Conservation (phyloP, 2,113 vertebrate genomes). For the Dolichallabes microphthalmus region DNA sequence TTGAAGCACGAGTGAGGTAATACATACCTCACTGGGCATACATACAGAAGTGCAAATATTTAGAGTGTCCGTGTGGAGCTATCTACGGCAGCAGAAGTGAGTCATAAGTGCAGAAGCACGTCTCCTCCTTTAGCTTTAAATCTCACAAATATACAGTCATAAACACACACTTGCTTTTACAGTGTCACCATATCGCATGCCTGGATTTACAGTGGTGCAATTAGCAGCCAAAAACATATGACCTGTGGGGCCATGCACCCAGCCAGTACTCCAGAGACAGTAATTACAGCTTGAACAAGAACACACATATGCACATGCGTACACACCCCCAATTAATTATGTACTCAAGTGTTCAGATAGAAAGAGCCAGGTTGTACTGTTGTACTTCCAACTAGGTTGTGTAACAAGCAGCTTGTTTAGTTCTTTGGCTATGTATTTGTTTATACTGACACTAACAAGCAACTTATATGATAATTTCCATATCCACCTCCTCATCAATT, state of each 20-base stretch:
- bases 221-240: slow-evolving; percentile 27
- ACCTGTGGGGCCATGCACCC: slow-evolving; percentile 41
- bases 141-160: slow-evolving; percentile 12
- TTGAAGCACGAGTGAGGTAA: neutral
- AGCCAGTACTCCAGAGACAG: neutral
- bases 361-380: slow-evolving; percentile 13
- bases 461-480: slow-evolving; percentile 21
- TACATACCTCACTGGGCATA: too few relatives aligned
- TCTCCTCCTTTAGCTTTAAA: neutral
- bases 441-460: slow-evolving; percentile 34
- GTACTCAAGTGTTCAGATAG: slow-evolving; percentile 36
- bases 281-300: slow-evolving; percentile 34
- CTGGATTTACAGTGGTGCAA: slow-evolving; percentile 26
- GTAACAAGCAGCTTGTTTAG: slow-evolving; percentile 40
- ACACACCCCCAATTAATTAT: slow-evolving; percentile 52
- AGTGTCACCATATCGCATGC: slow-evolving; percentile 12
- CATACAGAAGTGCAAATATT: neutral
- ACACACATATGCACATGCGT: slow-evolving; percentile 24
- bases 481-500: neutral
- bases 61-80: neutral
- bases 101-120: neutral
- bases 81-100: neutral
- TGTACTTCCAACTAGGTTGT: slow-evolving; percentile 13
- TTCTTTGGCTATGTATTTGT: slow-evolving; percentile 35
- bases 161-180: slow-evolving; percentile 22